These are phyloP conservation scores for Torymus auratus DNA, from an alignment of 2,888 invertebrate genomes.

Conservation along the genomic window DNA sequence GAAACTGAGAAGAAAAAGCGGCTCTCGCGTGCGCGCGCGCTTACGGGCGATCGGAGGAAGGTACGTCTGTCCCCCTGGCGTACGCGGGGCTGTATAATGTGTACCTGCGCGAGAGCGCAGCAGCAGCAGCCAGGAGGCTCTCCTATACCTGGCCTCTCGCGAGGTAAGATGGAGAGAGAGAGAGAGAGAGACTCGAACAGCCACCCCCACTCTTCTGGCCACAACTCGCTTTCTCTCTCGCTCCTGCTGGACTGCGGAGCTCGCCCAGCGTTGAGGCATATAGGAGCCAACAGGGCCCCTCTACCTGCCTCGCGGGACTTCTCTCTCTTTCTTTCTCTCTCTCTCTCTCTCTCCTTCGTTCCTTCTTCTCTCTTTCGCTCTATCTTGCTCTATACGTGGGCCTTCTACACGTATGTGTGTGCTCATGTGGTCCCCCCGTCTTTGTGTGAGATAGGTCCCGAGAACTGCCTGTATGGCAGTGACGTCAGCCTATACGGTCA, in stretches of 20 bases:
- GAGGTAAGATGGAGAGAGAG: constrained; percentile 19
- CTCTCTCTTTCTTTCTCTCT: constrained; percentile 14
- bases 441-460: constrained; percentile 18
- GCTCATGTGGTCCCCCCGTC: background rate
- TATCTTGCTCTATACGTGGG: background rate
- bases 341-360: constrained; percentile 1
- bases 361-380: constrained; percentile 19
- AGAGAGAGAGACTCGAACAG: constrained; percentile 14
- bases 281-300: constrained; percentile 38
- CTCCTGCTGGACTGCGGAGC: background rate
- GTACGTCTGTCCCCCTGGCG: constrained; percentile 48
- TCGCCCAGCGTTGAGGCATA: background rate
- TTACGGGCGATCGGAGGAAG: constrained; percentile 5
- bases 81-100: constrained; percentile 36
- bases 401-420: background rate
- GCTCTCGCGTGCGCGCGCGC: background rate
- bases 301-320: constrained; percentile 21
- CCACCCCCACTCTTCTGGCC: constrained; percentile 34
- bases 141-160: constrained; percentile 12
- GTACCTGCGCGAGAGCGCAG: constrained; percentile 14
- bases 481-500: no score
- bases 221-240: background rate
- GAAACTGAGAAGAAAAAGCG: no score
- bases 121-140: background rate
- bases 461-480: background rate